phyloP scores from a whole-genome alignment of 2,113 vertebrate species.

The Melanerpes aurifrons region DNA sequence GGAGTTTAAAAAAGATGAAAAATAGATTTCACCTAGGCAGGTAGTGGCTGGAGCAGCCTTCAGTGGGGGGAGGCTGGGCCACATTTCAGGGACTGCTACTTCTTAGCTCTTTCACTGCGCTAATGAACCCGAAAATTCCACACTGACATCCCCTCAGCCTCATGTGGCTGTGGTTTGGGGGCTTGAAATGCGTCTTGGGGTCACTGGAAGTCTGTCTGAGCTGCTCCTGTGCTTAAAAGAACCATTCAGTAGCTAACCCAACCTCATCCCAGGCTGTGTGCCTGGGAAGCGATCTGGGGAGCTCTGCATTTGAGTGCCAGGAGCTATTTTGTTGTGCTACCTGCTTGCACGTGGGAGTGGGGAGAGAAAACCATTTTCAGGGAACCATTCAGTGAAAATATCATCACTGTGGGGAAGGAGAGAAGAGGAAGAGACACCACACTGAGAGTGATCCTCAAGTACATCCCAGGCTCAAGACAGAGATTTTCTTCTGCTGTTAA shows the following conservation, averaged over 20 bases:
- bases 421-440: neutral
- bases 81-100: neutral
- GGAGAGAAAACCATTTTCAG: neutral
- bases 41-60: neutral
- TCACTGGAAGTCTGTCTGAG: neutral
- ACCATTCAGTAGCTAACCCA: neutral
- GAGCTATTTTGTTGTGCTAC: neutral
- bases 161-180: neutral
- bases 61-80: neutral
- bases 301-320: rapidly evolving
- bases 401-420: neutral
- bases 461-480: neutral
- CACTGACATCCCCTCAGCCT: neutral
- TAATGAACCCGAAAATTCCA: neutral
- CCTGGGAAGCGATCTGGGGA: neutral
- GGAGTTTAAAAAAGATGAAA: neutral
- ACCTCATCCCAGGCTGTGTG: neutral
- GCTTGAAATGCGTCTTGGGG: neutral
- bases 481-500: neutral
- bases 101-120: neutral
- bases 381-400: neutral
- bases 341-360: rapidly evolving
- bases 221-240: neutral
- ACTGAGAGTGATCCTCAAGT: neutral
- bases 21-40: neutral